Evolutionary conservation across 2,113 vertebrate genomes (phyloP).

Genomic region (Emydocephalus ijimae): DNA sequence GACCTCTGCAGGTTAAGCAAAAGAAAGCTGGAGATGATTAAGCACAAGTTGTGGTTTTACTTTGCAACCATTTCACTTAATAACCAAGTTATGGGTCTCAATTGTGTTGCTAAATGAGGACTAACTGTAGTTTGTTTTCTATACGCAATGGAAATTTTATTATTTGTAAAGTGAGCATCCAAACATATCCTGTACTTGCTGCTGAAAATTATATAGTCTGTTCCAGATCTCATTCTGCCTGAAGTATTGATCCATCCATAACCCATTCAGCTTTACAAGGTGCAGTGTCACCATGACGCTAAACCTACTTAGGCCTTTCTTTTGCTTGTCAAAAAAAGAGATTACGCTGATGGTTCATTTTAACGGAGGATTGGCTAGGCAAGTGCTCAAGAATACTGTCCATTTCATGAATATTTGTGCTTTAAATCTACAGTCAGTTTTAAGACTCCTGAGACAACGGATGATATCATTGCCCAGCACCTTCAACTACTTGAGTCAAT

Average conservation of each 20-base stretch:
- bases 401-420: slow-evolving; percentile 50
- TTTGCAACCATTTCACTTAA: not conserved
- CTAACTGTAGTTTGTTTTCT: not conserved
- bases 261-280: not conserved
- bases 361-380: slow-evolving; percentile 8
- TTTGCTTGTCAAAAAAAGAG: not conserved
- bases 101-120: not conserved
- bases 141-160: not conserved
- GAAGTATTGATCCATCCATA: not conserved
- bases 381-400: not conserved
- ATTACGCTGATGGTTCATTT: not conserved
- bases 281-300: too few species aligned
- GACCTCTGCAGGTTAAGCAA: not conserved
- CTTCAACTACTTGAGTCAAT: slow-evolving; percentile 74
- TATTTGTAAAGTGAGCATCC: not conserved
- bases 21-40: not conserved
- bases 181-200: not conserved
- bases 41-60: not conserved
- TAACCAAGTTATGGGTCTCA: not conserved
- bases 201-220: not conserved
- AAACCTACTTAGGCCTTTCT: not conserved
- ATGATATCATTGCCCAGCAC: slow-evolving; percentile 68
- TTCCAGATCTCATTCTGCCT: not conserved
- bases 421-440: slow-evolving; percentile 65
- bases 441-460: slow-evolving; percentile 68